A percentile compares a stretch with the other conserved stretches of the same genome.
phyloP scores from a whole-genome alignment of 2,797 vertebrate species.

The Sebastes hubbsi region DNA sequence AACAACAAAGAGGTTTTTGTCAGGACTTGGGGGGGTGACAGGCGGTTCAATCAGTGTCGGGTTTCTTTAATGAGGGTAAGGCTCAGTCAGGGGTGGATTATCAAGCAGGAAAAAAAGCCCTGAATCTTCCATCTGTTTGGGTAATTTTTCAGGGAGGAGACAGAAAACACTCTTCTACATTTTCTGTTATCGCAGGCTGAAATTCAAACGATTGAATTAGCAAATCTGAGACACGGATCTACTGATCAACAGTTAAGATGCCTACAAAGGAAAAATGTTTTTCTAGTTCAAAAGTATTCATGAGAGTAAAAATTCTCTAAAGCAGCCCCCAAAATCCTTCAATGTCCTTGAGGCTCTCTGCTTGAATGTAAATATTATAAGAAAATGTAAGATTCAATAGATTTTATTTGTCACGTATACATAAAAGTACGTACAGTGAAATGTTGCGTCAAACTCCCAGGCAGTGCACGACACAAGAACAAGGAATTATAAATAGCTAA shows the following conservation, averaged over 20 bases:
- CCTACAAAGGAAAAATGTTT: background rate
- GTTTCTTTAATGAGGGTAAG: slow-evolving; percentile 71
- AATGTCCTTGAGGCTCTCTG: background rate
- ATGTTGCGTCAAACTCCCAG: background rate
- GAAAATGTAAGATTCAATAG: background rate
- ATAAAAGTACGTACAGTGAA: background rate
- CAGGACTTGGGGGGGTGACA: slow-evolving; percentile 36
- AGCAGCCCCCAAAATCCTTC: background rate
- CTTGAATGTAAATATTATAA: background rate
- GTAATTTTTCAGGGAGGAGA: slow-evolving; percentile 19
- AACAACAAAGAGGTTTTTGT: slow-evolving; percentile 71
- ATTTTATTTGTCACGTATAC: background rate
- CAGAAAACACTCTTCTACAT: background rate
- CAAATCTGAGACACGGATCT: background rate
- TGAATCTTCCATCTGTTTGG: slow-evolving; percentile 41
- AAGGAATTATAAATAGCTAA: background rate
- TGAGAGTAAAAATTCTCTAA: background rate
- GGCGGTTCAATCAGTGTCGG: slow-evolving; percentile 62
- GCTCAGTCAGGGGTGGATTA: slow-evolving; percentile 69
- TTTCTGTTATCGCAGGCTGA: background rate
- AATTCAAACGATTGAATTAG: background rate
- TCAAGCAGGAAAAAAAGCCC: slow-evolving; percentile 15
- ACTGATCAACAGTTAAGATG: background rate
- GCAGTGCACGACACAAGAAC: background rate
- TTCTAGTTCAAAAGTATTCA: background rate